Base-by-base conservation (phyloP, 2,797 vertebrate genomes). In the Chrosomus eos region DNA sequence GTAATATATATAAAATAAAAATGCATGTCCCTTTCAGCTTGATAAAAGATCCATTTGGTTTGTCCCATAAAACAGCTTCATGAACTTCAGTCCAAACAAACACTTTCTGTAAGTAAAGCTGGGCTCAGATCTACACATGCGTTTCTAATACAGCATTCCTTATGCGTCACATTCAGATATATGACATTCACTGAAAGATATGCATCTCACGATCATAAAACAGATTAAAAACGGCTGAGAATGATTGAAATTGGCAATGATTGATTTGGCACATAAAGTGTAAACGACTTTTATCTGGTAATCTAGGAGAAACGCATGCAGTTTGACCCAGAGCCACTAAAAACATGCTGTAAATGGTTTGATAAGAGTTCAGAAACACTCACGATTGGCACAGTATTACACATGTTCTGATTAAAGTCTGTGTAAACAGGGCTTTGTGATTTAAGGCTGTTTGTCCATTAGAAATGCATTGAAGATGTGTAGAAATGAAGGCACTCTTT, bases 401-500 rank as follows among this genome's bases (percentile, higher is more conserved):
- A 1, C 53, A 9, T 7, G 33, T 14, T 66, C 14, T 8, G 40
- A 33, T 66, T 66, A 8, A 19, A 36, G 81, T 48, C 11, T 26
- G 6, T 66, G 71, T 71, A 81, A 80, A 64, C 48, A 51, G 55
- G 26, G 38, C 28, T 68, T 80, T 21, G 51, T 40, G 40, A 16
- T 21, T 14, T 62, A 58, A 48, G 76, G 72, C 60, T 6, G 40
- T 40, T 19, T 31, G 11, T 66, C 11, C 45, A 16, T 8, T 16
- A 71, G 55, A 21, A 14, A 78, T 31, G 31, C 58, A 36, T 13
- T 31, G 38, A 48, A 38, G 43, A 58, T 71, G 11, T 66, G 21
- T 74, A 48, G 36, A 70, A 72, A 68, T 51, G 62, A 93, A 94
- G 93, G 94, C 94, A 95, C 94, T 93, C 51, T 92, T 58, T 81